phyloP scores from a whole-genome alignment of 2,797 vertebrate genomes.

The Myripristis murdjan region DNA sequence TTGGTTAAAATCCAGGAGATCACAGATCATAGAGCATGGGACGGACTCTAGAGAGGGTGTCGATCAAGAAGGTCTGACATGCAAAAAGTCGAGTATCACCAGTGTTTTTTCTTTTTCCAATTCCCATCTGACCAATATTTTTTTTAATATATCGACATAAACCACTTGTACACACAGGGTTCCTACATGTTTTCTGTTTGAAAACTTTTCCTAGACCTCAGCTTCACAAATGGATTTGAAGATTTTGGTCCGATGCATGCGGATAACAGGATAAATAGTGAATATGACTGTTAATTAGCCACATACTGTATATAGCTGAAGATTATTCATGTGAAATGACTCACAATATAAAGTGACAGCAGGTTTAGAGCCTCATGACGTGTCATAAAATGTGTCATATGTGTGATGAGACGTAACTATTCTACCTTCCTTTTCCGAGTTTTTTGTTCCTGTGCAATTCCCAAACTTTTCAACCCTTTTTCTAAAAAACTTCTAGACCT shows the following conservation, averaged over 20 bases:
- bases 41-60: slow-evolving; percentile 4
- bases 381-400: too few species aligned
- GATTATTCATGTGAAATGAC: background rate
- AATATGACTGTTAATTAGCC: background rate
- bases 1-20: slow-evolving; percentile 73
- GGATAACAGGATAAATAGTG: background rate
- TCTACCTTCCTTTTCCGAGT: background rate
- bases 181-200: background rate
- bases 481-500: background rate
- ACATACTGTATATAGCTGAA: background rate
- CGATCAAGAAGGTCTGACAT: background rate
- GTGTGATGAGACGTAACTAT: background rate
- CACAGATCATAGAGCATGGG: background rate
- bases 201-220: background rate
- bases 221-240: background rate
- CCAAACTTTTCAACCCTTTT: background rate
- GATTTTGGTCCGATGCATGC: slow-evolving; percentile 1
- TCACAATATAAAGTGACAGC: background rate
- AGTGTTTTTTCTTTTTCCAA: background rate
- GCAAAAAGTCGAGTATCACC: background rate
- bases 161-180: slow-evolving; percentile 5
- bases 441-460: background rate
- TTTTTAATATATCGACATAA: background rate
- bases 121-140: background rate
- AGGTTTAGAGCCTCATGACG: background rate